Evolutionary conservation across 2,797 vertebrate species (phyloP).

Genomic region (Intellagama lesueurii): DNA sequence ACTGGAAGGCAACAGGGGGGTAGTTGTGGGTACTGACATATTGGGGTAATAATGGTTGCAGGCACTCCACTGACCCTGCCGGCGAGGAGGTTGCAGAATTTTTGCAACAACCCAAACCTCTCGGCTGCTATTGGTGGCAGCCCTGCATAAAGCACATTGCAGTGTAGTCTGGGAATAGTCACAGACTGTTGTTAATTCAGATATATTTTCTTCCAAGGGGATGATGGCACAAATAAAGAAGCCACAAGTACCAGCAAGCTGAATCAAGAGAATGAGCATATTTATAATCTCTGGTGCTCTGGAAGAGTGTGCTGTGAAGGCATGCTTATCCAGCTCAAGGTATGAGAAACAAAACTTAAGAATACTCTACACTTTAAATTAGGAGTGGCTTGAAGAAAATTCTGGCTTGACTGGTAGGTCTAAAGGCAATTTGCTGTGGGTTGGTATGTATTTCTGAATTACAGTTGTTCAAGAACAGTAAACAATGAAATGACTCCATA

Average conservation of each 20-base stretch:
- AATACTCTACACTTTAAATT: background rate
- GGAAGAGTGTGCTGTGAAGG: constrained; percentile 97
- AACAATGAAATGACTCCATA: background rate
- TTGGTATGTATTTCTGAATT: background rate
- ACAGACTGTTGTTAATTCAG: background rate
- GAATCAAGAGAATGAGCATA: constrained; percentile 98
- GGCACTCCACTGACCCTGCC: background rate
- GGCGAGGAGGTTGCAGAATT: background rate
- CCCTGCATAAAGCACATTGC: background rate
- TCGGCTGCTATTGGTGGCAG: background rate
- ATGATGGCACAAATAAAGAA: constrained; percentile 97
- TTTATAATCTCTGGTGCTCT: constrained; percentile 98
- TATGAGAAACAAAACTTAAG: constrained; percentile 51
- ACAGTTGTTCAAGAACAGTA: background rate
- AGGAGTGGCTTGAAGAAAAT: background rate
- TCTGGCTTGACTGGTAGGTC: background rate
- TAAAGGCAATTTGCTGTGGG: background rate
- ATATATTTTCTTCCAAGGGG: constrained; percentile 80
- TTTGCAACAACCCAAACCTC: background rate
- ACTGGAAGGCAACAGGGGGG: background rate
- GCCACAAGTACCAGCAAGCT: constrained; percentile 95
- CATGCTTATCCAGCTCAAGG: constrained; percentile 98
- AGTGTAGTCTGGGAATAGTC: background rate
- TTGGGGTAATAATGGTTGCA: background rate
- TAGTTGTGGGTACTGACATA: background rate